These are phyloP conservation scores for Hypomecis atomaria DNA, from an alignment of 2,888 invertebrate species.

Conservation along the genomic window DNA sequence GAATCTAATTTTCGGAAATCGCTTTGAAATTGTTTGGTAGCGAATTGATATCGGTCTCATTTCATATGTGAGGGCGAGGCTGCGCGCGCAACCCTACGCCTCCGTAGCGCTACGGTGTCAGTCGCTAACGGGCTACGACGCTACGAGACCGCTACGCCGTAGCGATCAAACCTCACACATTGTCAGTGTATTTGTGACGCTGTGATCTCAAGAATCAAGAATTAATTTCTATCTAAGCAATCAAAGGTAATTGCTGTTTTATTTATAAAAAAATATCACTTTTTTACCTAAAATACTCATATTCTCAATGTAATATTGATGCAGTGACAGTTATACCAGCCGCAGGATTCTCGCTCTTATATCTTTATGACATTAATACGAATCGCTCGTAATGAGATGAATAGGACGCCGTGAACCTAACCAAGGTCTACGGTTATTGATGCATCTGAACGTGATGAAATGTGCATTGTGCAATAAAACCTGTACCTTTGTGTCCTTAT, in stretches of 20 bases:
- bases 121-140: conserved; percentile 73
- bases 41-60: conserved; percentile 80
- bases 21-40: conserved; percentile 68
- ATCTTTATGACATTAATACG: conserved; percentile 35
- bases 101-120: conserved; percentile 71
- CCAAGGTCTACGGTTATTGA: conserved; percentile 29
- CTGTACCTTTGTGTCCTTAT: neutral
- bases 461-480: conserved; percentile 6
- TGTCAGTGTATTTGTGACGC: conserved; percentile 60
- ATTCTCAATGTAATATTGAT: conserved; percentile 28
- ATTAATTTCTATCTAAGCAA: conserved; percentile 41
- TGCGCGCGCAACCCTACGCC: conserved; percentile 77
- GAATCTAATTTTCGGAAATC: conserved; percentile 65
- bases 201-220: conserved; percentile 52
- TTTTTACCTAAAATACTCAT: neutral
- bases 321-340: conserved; percentile 30
- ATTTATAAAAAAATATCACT: neutral
- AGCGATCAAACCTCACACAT: conserved; percentile 55
- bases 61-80: conserved; percentile 78
- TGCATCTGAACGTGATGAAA: conserved; percentile 16
- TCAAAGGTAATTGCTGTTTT: conserved; percentile 48
- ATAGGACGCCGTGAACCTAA: conserved; percentile 34
- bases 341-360: conserved; percentile 39
- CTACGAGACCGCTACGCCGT: conserved; percentile 74
- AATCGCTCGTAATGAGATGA: conserved; percentile 35